These are phyloP conservation scores for Stenodera caucasica DNA, from an alignment of 2,888 invertebrate species.

Conservation along the genomic window DNA sequence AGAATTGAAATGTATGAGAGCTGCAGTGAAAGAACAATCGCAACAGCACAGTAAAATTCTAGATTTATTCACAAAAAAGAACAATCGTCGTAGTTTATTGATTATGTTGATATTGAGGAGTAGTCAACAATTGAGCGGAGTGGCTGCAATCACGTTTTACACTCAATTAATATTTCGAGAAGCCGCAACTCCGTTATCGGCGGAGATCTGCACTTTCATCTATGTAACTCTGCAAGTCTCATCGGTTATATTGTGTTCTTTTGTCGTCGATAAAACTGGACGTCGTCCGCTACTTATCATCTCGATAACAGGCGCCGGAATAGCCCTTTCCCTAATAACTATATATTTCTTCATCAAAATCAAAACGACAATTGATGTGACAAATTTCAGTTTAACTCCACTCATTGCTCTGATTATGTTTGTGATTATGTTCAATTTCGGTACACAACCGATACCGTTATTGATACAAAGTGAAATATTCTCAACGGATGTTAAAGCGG, in stretches of 20 bases:
- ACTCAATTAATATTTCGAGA: constrained; percentile 59
- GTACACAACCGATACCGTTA: constrained; percentile 59
- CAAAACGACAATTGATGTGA: constrained; percentile 47
- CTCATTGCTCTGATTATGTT: constrained; percentile 56
- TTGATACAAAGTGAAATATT: constrained; percentile 60
- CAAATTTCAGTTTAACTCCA: constrained; percentile 53
- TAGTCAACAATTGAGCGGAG: constrained; percentile 61
- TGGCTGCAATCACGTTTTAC: constrained; percentile 65
- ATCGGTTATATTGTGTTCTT: constrained; percentile 59
- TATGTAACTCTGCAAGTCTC: constrained; percentile 60
- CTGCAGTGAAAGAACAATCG: constrained; percentile 6
- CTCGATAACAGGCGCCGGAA: constrained; percentile 56
- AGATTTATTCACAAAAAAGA: constrained; percentile 1
- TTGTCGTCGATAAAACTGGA: constrained; percentile 63
- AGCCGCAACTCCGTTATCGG: constrained; percentile 52
- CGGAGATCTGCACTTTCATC: constrained; percentile 46
- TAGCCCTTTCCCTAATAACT: constrained; percentile 54
- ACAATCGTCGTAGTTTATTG: background rate
- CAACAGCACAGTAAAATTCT: background rate
- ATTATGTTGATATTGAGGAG: constrained; percentile 10
- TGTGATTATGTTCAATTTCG: constrained; percentile 58
- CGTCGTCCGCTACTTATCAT: constrained; percentile 59
- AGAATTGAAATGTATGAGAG: background rate
- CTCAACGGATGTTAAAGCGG: constrained; percentile 60
- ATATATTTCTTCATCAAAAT: constrained; percentile 57